Evolutionary conservation across 1,140 invertebrate species (phyloP), one percentile per base, ranked within the genome.

Genomic region (Lepidurus couesii): DNA sequence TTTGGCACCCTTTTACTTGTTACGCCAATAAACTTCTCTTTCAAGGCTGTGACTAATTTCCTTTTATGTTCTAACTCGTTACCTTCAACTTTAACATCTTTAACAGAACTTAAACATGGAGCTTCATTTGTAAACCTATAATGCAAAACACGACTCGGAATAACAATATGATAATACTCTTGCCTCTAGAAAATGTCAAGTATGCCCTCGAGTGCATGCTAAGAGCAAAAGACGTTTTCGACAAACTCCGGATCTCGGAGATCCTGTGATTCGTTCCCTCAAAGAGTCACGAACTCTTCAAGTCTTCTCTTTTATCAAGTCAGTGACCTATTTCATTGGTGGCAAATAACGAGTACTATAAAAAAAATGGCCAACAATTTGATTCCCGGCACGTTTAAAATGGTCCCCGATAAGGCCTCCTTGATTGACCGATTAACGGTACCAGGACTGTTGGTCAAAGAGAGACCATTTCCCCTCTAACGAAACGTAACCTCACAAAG

Each of bases 401-500:
- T 65, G 16, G 34, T 34, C 34, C 34, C 34, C 3, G 21, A 65
- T 21, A 65, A 65, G 53, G 53, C 53, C 13, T n/a, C 53, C 3
- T 21, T 65, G 53, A 65, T 65, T 65, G 53, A 65, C 53, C 53
- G 53, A 65, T 65, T 65, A 65, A 65, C 53, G 53, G 53, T 65
- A 65, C 53, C 53, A 65, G 53, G 53, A 65, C 13, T 13, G 53
- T 65, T 9, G 53, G 13, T 65, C 8, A 65, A 65, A 9, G 53
- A 65, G 53, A 65, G 16, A 65, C 53, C 4, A 65, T 65, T 65
- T 65, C 53, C 53, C 53, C 8, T 65, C 45, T 16, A 16, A 11
- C 53, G 53, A 21, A 13, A 16, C 21, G 9, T n/a, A 65, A 21
- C 53, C 7, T 21, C 16, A 65, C 16, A 65, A 16, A 65, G 53